These are phyloP conservation scores for Clistopyga incitator DNA, from an alignment of 2,888 invertebrate species.

Conservation along the genomic window DNA sequence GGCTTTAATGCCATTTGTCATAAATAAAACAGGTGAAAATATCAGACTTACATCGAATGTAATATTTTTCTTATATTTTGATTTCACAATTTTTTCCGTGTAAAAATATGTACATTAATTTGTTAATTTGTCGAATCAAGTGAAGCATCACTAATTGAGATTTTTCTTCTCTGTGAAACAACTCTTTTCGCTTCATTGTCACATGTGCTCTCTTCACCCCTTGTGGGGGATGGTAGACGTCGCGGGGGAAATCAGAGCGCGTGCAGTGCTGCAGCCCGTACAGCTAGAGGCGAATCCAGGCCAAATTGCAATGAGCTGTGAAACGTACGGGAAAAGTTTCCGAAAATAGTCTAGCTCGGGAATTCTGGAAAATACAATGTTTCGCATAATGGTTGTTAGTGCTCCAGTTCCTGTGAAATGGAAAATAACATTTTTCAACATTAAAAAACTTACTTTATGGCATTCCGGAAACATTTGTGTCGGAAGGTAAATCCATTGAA, in stretches of 20 bases:
- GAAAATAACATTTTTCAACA: background rate
- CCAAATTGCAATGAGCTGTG: constrained; percentile 38
- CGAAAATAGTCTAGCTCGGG: background rate
- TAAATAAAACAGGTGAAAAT: too few species aligned
- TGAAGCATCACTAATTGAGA: background rate
- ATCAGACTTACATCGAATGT: too few species aligned
- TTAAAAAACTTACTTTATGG: background rate
- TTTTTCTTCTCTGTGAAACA: background rate
- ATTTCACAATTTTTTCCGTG: background rate
- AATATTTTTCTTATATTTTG: too few species aligned
- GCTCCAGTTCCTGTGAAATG: background rate
- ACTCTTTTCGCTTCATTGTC: constrained; percentile 29
- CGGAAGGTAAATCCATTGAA: background rate
- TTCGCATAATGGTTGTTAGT: background rate
- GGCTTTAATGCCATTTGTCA: too few species aligned
- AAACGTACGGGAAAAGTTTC: constrained; percentile 1
- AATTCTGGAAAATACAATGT: background rate
- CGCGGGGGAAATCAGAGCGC: constrained; percentile 64
- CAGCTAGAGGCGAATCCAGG: constrained; percentile 39
- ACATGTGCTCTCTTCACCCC: background rate
- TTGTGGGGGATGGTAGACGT: constrained; percentile 39
- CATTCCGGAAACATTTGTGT: background rate
- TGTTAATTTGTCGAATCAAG: background rate
- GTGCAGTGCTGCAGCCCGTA: constrained; percentile 29
- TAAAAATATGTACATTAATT: constrained; percentile 17